These are phyloP conservation scores for Alauda arvensis DNA, from an alignment of 2,797 vertebrate genomes.

Conservation along the genomic window DNA sequence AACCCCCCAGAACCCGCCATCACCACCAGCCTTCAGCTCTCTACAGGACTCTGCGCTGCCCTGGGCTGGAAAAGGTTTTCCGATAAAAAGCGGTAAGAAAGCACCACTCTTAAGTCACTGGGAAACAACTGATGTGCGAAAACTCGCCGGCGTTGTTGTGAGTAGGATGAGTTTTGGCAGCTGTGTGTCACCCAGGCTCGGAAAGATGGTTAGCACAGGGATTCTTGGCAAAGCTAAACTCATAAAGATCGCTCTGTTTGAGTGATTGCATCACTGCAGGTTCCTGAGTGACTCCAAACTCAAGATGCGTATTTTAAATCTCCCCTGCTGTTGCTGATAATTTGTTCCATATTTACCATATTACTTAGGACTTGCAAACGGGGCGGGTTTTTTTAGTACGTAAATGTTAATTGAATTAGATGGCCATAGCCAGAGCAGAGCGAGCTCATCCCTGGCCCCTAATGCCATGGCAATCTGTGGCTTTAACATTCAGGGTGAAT, in stretches of 20 bases:
- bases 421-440: not conserved
- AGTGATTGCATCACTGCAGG: constrained; percentile 37
- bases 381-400: not conserved
- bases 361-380: constrained; percentile 67
- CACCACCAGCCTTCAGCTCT: not conserved
- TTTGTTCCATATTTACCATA: constrained; percentile 67
- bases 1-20: not conserved
- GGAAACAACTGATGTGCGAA: not conserved
- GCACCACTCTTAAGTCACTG: accelerated
- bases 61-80: not conserved
- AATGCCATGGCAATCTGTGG: not conserved
- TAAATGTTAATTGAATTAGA: constrained; percentile 59
- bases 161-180: not conserved
- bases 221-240: not conserved
- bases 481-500: not conserved
- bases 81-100: not conserved
- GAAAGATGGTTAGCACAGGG: not conserved
- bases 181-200: not conserved
- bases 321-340: constrained; percentile 67
- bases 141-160: not conserved
- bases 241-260: constrained; percentile 9
- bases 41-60: accelerated
- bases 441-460: constrained; percentile 8
- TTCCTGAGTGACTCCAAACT: constrained; percentile 36
- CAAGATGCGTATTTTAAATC: constrained; percentile 38